Conservation (phyloP, 2,797 vertebrate genomes). For the Protonibea diacanthus region DNA sequence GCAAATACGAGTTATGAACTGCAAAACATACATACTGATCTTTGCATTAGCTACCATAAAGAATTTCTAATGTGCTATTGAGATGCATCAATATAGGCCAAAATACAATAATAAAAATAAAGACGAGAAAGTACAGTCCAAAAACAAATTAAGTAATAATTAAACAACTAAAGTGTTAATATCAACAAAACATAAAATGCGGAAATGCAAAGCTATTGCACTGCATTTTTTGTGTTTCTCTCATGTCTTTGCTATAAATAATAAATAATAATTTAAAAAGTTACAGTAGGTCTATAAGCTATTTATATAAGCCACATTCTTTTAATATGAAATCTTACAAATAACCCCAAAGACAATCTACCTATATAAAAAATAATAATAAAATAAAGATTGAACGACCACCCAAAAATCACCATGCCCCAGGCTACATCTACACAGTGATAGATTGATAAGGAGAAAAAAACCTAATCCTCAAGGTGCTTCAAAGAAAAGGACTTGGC, state of each 20-base stretch:
- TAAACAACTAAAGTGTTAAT: neutral
- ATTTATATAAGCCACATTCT: no score
- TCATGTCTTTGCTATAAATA: neutral
- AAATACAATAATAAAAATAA: no score
- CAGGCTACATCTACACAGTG: constrained; percentile 2
- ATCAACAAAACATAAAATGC: neutral
- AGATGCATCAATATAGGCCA: no score
- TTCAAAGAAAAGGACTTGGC: constrained; percentile 51
- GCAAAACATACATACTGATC: no score
- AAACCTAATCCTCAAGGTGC: constrained; percentile 59
- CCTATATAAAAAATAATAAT: no score
- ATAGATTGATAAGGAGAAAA: constrained; percentile 44
- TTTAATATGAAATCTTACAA: neutral
- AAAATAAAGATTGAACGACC: neutral
- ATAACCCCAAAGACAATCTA: neutral
- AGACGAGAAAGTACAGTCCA: neutral
- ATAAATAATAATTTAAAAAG: no score
- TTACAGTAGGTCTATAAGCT: no score
- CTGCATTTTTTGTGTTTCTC: neutral
- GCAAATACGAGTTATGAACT: no score
- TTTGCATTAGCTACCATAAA: no score
- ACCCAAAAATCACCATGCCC: constrained; percentile 24
- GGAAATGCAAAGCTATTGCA: neutral
- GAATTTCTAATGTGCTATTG: no score
- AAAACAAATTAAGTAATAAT: neutral